Evolutionary conservation across 2,888 invertebrate species (phyloP).

Genomic region (Urechis unicinctus): DNA sequence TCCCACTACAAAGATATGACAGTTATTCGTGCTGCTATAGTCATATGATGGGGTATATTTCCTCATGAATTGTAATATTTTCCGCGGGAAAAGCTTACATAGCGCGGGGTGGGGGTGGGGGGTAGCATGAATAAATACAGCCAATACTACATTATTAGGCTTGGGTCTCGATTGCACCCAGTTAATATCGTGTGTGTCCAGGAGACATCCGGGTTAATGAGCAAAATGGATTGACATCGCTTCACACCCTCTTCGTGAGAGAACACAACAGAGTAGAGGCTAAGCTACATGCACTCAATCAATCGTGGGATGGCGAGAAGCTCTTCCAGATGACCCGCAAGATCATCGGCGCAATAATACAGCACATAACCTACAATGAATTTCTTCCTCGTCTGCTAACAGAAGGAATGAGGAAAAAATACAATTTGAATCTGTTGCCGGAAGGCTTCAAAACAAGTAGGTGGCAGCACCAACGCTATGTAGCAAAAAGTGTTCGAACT

Average conservation of each 20-base stretch:
- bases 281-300: conserved; percentile 61
- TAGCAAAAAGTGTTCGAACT: no score
- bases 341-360: conserved; percentile 30
- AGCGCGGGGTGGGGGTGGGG: no score
- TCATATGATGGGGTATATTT: no score
- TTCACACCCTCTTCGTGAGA: conserved; percentile 77
- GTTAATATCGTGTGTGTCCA: conserved; percentile 24
- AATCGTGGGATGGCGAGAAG: conserved; percentile 68
- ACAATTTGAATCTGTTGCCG: conserved; percentile 56
- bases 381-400: conserved; percentile 54
- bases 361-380: conserved; percentile 35
- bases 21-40: no score
- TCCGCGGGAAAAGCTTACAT: no score
- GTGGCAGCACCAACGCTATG: no score
- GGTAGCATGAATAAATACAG: no score
- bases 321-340: conserved; percentile 59
- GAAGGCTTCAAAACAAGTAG: conserved; percentile 9
- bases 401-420: conserved; percentile 59
- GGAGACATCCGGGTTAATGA: conserved; percentile 79
- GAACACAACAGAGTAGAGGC: conserved; percentile 75
- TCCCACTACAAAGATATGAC: no score
- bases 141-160: no score
- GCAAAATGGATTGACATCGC: conserved; percentile 73
- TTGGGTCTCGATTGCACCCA: not conserved
- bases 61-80: no score